phyloP scores from a whole-genome alignment of 2,888 invertebrate species.

The Clitarchus hookeri region DNA sequence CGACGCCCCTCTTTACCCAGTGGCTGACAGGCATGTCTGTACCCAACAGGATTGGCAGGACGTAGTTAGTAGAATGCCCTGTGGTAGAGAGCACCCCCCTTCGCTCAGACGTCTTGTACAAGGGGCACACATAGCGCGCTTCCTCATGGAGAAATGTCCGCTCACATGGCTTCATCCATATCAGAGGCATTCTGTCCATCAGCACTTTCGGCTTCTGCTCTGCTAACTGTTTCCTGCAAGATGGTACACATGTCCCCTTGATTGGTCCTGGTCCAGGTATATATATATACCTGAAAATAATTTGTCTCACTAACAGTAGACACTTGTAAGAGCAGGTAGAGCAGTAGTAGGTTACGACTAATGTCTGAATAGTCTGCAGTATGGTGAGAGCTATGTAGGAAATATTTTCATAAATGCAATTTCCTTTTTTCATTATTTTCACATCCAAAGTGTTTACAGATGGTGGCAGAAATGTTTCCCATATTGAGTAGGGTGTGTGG shows the following conservation, averaged over 20 bases:
- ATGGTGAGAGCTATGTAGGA: too few relatives aligned
- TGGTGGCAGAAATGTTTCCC: too few relatives aligned
- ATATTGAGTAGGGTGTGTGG: too few relatives aligned
- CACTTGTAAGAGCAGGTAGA: too few relatives aligned
- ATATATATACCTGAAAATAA: too few relatives aligned
- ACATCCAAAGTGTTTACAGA: too few relatives aligned
- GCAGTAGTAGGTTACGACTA: too few relatives aligned
- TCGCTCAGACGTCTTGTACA: slow-evolving; percentile 81
- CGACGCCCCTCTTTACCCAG: slow-evolving; percentile 83
- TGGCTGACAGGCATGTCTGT: slow-evolving; percentile 69
- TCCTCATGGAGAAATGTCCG: slow-evolving; percentile 59
- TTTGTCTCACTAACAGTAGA: too few relatives aligned
- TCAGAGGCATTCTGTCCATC: slow-evolving; percentile 75
- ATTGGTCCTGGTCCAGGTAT: too few relatives aligned
- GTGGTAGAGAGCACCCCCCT: slow-evolving; percentile 80
- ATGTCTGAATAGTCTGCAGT: too few relatives aligned
- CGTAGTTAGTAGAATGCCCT: slow-evolving; percentile 85
- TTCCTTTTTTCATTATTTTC: too few relatives aligned
- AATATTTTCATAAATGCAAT: too few relatives aligned
- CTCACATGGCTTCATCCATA: slow-evolving; percentile 73
- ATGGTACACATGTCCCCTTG: not conserved
- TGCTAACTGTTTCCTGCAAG: slow-evolving; percentile 58
- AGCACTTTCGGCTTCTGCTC: slow-evolving; percentile 84
- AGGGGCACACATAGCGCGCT: slow-evolving; percentile 70
- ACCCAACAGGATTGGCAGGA: slow-evolving; percentile 72